A percentile compares a stretch with the other conserved stretches of the same genome.
These are phyloP conservation scores for Adela reaumurella DNA, from an alignment of 2,888 invertebrate species.

Conservation along the genomic window DNA sequence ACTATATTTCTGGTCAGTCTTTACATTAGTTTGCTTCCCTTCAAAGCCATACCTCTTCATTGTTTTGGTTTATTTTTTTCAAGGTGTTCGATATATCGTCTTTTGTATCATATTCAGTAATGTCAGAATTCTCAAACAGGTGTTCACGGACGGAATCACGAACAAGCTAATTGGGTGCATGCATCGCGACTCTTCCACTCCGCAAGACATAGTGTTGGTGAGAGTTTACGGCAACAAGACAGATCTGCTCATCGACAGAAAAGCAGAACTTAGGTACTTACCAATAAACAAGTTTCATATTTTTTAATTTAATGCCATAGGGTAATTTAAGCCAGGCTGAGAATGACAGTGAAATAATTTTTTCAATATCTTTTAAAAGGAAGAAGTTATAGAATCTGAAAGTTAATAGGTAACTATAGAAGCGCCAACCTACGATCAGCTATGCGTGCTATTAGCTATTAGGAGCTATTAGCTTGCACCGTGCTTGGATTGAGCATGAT, in stretches of 20 bases:
- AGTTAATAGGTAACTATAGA: constrained; percentile 2
- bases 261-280: constrained; percentile 69
- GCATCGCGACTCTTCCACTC: constrained; percentile 23
- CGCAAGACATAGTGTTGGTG: constrained; percentile 70
- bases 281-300: neutral
- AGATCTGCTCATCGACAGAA: constrained; percentile 86
- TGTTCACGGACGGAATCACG: constrained; percentile 92
- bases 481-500: too few species aligned
- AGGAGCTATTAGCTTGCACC: too few species aligned
- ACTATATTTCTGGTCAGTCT: too few species aligned
- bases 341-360: too few species aligned
- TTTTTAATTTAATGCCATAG: too few species aligned
- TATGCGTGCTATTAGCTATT: too few species aligned
- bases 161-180: constrained; percentile 85
- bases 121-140: constrained; percentile 49
- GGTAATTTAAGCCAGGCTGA: neutral
- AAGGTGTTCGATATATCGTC: neutral
- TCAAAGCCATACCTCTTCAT: too few species aligned
- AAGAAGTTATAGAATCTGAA: too few species aligned
- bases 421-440: too few species aligned
- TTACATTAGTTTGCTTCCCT: too few species aligned
- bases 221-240: constrained; percentile 92
- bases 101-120: neutral
- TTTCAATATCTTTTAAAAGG: too few species aligned
- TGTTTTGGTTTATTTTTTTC: too few species aligned